These are phyloP conservation scores for Corythaixoides concolor DNA, from an alignment of 2,113 vertebrate genomes.

Conservation along the genomic window DNA sequence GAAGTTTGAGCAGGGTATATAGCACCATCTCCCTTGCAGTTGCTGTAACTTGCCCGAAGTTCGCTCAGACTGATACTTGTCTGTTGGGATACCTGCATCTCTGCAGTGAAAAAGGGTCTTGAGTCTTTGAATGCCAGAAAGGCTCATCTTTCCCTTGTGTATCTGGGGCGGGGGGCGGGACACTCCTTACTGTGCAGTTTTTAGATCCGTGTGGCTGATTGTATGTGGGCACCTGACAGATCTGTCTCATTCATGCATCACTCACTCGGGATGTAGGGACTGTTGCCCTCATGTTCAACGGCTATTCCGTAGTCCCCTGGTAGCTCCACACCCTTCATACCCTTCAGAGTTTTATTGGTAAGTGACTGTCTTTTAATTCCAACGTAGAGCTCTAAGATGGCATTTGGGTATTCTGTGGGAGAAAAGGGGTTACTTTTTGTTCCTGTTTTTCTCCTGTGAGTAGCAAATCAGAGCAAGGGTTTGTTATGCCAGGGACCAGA, in stretches of 20 bases:
- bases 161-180: background rate
- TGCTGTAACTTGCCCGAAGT: background rate
- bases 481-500: background rate
- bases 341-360: background rate
- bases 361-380: conserved; percentile 13
- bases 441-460: background rate
- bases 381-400: background rate
- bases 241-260: conserved; percentile 32
- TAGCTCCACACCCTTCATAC: conserved; percentile 6
- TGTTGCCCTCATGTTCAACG: background rate
- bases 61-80: background rate
- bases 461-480: background rate
- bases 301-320: background rate
- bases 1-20: background rate
- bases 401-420: background rate
- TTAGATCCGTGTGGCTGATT: background rate
- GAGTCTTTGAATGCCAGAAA: background rate
- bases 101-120: background rate
- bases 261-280: conserved; percentile 24
- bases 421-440: background rate
- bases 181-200: conserved; percentile 16
- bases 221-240: conserved; percentile 26
- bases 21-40: background rate
- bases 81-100: background rate
- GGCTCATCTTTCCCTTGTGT: background rate